Evolutionary conservation across 2,888 invertebrate species (phyloP).

Genomic region (Coelinius sp.): DNA sequence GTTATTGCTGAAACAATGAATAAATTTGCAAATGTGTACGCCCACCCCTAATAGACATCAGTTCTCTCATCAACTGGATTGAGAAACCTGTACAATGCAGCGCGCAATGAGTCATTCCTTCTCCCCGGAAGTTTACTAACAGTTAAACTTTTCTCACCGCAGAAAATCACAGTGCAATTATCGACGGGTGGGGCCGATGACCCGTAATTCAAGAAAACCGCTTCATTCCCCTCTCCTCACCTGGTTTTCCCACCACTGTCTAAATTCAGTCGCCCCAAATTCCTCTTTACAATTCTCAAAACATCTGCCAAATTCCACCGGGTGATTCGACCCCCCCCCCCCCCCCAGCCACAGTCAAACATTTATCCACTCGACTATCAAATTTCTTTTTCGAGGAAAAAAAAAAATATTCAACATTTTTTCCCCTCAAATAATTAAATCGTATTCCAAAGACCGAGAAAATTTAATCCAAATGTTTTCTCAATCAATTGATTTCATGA

Average conservation of each 20-base stretch:
- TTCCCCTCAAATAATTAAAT: not conserved
- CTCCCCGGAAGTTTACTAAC: too few species aligned
- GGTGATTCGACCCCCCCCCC: not conserved
- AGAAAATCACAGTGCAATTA: too few species aligned
- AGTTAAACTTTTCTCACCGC: too few species aligned
- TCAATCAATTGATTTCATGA: not conserved
- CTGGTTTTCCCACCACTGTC: not conserved
- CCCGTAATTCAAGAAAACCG: too few species aligned
- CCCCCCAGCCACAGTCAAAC: not conserved
- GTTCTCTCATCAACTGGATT: too few species aligned
- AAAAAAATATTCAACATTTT: not conserved
- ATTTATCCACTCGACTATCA: not conserved
- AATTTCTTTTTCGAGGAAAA: not conserved
- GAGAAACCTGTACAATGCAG: too few species aligned
- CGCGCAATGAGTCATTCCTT: too few species aligned
- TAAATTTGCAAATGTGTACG: too few species aligned
- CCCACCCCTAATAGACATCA: too few species aligned
- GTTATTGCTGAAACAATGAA: too few species aligned
- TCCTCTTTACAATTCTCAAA: constrained; percentile 1
- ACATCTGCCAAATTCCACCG: not conserved
- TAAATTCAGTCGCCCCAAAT: not conserved
- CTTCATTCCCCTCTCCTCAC: too few species aligned
- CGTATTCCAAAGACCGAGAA: not conserved
- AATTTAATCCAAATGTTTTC: not conserved
- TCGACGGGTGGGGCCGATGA: too few species aligned